Conservation (phyloP, 2,797 vertebrate genomes). For the Myotis vivesi region DNA sequence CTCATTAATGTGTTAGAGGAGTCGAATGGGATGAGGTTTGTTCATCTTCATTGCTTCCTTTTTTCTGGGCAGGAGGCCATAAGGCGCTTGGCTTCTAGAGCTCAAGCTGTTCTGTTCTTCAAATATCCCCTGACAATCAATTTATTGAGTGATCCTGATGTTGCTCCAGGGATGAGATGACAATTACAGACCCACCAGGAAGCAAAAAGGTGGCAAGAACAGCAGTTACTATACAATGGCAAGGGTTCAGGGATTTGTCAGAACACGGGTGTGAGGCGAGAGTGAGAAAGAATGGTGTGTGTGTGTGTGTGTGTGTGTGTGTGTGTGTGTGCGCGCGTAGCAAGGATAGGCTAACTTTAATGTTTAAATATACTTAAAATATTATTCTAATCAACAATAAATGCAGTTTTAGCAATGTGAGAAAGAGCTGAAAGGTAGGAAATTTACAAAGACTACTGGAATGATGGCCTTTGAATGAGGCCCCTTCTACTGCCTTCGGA, state of each 20-base stretch:
- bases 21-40: conserved; percentile 53
- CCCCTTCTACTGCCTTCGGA: neutral
- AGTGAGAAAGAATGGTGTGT: conserved; percentile 49
- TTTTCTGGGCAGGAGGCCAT: conserved; percentile 79
- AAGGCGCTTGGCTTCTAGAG: conserved; percentile 71
- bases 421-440: neutral
- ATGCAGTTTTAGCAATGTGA: neutral
- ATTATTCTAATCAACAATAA: conserved; percentile 29
- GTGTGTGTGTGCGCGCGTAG: neutral
- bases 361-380: conserved; percentile 47
- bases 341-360: neutral
- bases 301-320: neutral
- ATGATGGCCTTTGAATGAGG: neutral
- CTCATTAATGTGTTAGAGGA: conserved; percentile 56
- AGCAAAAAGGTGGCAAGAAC: conserved; percentile 74
- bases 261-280: conserved; percentile 56
- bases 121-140: conserved; percentile 77
- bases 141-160: conserved; percentile 76
- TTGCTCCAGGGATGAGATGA: conserved; percentile 75
- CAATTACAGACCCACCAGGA: conserved; percentile 78
- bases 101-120: conserved; percentile 72
- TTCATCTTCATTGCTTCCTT: conserved; percentile 66
- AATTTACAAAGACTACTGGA: neutral
- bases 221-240: conserved; percentile 64
- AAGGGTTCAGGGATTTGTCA: conserved; percentile 59